Percentiles rank a stretch among this genome's conserved stretches.
Evolutionary conservation across 37 sponge, comb jelly and placozoan species (phyloP).

Genomic region (Bolinopsis microptera): DNA sequence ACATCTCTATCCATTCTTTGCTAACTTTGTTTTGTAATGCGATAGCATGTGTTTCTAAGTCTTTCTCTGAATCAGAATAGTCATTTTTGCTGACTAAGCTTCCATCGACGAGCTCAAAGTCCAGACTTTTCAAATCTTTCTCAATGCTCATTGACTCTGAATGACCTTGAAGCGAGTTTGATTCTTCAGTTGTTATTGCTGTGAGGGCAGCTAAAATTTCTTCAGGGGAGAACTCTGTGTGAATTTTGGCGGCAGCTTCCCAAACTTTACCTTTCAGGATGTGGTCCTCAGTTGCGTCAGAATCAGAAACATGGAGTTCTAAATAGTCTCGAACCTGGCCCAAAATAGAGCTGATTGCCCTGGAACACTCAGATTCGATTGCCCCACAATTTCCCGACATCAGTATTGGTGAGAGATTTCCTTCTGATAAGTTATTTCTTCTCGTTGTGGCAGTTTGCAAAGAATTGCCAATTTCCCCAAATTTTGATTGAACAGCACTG

Average conservation of each 20-base stretch:
- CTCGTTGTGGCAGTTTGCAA: neutral
- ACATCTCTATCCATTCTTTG: constrained; percentile 2
- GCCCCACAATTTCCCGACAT: neutral
- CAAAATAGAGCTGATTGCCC: neutral
- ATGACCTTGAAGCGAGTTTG: neutral
- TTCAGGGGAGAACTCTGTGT: neutral
- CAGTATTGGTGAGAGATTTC: neutral
- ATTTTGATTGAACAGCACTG: constrained; percentile 3
- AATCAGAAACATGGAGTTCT: neutral
- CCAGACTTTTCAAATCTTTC: neutral
- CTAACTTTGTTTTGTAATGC: constrained; percentile 14
- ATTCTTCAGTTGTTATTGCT: neutral
- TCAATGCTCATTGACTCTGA: neutral
- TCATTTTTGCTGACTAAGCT: neutral
- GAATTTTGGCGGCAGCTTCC: neutral
- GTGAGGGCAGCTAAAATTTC: neutral
- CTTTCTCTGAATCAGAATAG: neutral
- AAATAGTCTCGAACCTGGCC: neutral
- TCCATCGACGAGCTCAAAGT: constrained; percentile 15
- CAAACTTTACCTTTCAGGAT: neutral
- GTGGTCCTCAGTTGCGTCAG: neutral
- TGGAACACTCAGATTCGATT: neutral
- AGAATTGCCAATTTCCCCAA: neutral
- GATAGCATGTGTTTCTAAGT: constrained; percentile 8
- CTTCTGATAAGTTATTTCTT: neutral